Conservation (phyloP, 2,888 invertebrate genomes). For the Silvanus unidentatus region DNA sequence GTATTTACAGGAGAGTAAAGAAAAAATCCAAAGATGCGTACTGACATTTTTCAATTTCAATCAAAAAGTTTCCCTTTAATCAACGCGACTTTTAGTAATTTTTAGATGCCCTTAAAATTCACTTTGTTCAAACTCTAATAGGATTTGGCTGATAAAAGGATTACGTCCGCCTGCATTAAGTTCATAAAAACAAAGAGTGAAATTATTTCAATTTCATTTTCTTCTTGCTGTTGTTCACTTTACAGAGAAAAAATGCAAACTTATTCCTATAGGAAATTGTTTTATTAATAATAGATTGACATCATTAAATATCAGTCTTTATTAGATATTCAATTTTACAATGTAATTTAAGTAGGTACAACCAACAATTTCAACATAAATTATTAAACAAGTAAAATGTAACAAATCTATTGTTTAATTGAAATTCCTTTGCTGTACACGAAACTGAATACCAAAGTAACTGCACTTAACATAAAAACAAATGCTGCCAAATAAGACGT, state of each 20-base stretch:
- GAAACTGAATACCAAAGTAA: slow-evolving; percentile 31
- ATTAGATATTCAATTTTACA: slow-evolving; percentile 1
- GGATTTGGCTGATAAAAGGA: slow-evolving; percentile 32
- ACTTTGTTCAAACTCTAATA: slow-evolving; percentile 32
- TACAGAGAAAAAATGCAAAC: too few relatives aligned
- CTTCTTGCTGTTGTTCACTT: too few relatives aligned
- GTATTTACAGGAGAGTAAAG: neutral
- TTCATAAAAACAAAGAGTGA: slow-evolving; percentile 25
- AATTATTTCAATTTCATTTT: slow-evolving; percentile 15
- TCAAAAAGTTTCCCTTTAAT: slow-evolving; percentile 37
- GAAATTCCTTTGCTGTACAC: slow-evolving; percentile 20
- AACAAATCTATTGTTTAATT: neutral
- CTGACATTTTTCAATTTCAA: slow-evolving; percentile 25
- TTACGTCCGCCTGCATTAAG: slow-evolving; percentile 26
- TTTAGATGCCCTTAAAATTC: slow-evolving; percentile 36
- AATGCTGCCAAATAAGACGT: slow-evolving; percentile 34
- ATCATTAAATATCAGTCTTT: slow-evolving; percentile 3
- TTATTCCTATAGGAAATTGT: too few relatives aligned
- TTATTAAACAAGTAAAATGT: too few relatives aligned
- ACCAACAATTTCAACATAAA: neutral
- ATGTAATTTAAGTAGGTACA: slow-evolving; percentile 3
- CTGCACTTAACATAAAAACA: slow-evolving; percentile 32
- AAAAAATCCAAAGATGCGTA: slow-evolving; percentile 16
- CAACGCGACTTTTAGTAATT: slow-evolving; percentile 28
- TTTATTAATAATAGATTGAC: too few relatives aligned